Conservation (phyloP, 2,888 invertebrate species). For the Cactoblastis cactorum region DNA sequence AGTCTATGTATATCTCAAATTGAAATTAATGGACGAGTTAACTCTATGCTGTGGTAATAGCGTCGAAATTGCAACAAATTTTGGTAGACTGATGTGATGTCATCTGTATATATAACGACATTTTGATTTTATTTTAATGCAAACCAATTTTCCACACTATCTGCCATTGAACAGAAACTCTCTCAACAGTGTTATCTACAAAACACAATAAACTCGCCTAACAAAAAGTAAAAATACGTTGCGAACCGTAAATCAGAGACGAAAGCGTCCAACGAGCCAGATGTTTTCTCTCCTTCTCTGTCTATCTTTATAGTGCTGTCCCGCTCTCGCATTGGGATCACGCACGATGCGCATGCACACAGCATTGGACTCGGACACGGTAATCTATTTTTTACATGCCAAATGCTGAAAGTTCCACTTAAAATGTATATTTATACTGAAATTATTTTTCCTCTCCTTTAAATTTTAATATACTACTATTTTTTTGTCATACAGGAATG, state of each 20-base stretch:
- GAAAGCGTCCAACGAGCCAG: constrained; percentile 29
- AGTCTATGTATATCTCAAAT: no score
- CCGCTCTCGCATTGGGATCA: constrained; percentile 32
- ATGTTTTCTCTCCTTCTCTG: constrained; percentile 47
- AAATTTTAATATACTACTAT: no score
- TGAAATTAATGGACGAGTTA: no score
- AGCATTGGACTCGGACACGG: no score
- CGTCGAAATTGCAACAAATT: no score
- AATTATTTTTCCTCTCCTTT: no score
- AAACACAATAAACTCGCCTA: neutral
- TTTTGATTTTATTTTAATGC: constrained; percentile 20
- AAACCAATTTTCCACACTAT: neutral
- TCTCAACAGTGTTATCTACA: neutral
- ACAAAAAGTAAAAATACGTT: constrained; percentile 4
- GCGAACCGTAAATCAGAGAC: constrained; percentile 17
- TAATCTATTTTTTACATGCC: no score
- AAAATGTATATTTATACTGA: no score
- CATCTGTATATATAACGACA: constrained; percentile 10
- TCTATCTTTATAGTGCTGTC: constrained; percentile 29
- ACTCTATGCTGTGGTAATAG: no score
- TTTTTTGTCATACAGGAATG: no score
- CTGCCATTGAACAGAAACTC: neutral
- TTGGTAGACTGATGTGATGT: neutral
- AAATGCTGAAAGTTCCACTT: no score
- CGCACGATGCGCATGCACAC: constrained; percentile 36